Evolutionary conservation across 2,888 invertebrate genomes (phyloP).

Genomic region (Liposcelis brunnea): DNA sequence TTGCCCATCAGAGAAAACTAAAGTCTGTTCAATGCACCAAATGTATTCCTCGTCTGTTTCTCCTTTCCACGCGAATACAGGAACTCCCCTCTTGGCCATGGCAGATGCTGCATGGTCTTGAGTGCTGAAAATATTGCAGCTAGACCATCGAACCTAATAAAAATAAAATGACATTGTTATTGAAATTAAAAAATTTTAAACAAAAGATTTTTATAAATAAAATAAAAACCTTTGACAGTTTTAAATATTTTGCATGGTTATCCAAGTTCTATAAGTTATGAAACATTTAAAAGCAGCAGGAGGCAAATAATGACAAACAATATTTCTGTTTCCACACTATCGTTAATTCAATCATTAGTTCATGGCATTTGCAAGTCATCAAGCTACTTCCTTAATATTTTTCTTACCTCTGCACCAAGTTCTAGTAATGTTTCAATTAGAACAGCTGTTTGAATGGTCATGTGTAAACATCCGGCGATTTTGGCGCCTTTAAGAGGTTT

Average conservation of each 20-base stretch:
- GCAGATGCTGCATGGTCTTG: constrained; percentile 99
- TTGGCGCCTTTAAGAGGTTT: constrained; percentile 88
- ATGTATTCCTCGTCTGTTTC: constrained; percentile 97
- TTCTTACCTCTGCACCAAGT: constrained; percentile 83
- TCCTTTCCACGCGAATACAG: constrained; percentile 99
- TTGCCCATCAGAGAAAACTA: constrained; percentile 68
- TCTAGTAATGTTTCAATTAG: constrained; percentile 92
- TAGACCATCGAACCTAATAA: constrained; percentile 93
- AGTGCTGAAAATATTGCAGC: constrained; percentile 98
- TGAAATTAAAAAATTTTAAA: too few relatives aligned
- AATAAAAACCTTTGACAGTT: too few relatives aligned
- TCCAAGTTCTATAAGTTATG: neutral
- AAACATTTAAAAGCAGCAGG: neutral
- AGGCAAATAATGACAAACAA: neutral
- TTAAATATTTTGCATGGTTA: neutral
- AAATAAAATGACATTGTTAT: constrained; percentile 7
- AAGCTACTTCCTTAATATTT: neutral
- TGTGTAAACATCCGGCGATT: constrained; percentile 95
- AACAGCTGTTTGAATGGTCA: constrained; percentile 99
- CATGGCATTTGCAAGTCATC: neutral
- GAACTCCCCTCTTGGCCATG: constrained; percentile 83
- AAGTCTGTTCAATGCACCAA: constrained; percentile 98
- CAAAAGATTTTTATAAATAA: too few relatives aligned
- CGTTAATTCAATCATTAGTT: neutral
- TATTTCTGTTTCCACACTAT: too few relatives aligned